Conservation (phyloP, 2,797 vertebrate genomes). For the Morelia viridis region DNA sequence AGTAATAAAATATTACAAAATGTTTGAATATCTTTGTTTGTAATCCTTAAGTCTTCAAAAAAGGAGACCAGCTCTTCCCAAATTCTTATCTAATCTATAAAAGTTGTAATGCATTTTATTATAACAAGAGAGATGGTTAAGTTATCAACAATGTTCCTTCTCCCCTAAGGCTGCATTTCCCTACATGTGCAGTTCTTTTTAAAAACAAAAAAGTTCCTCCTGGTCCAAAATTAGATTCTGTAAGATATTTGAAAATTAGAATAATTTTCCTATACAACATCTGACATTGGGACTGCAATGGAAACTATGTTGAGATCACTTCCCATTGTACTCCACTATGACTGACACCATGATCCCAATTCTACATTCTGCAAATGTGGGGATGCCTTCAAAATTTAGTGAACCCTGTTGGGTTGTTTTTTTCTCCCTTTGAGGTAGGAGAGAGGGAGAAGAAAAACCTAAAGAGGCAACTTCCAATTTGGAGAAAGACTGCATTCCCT, state of each 20-base stretch:
- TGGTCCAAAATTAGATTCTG: conserved; percentile 15
- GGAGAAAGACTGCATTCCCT: conserved; percentile 44
- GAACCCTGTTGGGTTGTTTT: conserved; percentile 1
- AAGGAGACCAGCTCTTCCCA: not conserved
- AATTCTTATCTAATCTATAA: not conserved
- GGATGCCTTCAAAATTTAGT: conserved; percentile 25
- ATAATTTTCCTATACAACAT: conserved; percentile 23
- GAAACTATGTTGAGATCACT: conserved; percentile 1
- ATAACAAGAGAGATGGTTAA: not conserved
- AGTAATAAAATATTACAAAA: not conserved
- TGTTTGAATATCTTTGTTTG: not conserved
- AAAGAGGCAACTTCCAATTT: conserved; percentile 44
- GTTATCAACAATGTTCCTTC: not conserved
- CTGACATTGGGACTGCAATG: conserved; percentile 17
- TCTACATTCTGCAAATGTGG: conserved; percentile 11
- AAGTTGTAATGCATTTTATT: conserved; percentile 17
- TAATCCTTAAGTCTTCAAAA: not conserved
- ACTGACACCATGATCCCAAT: conserved; percentile 23
- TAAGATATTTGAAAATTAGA: conserved; percentile 6
- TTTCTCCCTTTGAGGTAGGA: not conserved
- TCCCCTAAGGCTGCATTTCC: not conserved
- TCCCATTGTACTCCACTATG: conserved; percentile 31
- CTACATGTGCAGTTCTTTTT: not conserved
- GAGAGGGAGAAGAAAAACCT: conserved; percentile 30
- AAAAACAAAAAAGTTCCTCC: conserved; percentile 15